A percentile compares a stretch with the other conserved stretches of the same genome.
phyloP scores from a whole-genome alignment of 2,797 vertebrate genomes.

The Anabacerthia variegaticeps region DNA sequence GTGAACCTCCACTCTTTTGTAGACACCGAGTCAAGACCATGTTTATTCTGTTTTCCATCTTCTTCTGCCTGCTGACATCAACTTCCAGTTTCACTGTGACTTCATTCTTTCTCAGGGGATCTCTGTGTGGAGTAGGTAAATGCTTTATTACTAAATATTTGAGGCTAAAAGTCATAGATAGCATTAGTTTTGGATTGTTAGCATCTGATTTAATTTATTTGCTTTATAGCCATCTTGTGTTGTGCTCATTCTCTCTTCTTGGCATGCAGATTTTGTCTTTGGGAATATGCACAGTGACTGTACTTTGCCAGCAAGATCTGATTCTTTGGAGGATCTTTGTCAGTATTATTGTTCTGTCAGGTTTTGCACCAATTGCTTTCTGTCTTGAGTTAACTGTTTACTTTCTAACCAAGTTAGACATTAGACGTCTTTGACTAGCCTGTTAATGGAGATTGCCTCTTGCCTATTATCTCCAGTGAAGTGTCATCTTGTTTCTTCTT shows the following conservation, averaged over 20 bases:
- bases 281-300: not conserved
- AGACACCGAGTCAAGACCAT: not conserved
- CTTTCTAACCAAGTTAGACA: not conserved
- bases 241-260: not conserved
- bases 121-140: not conserved
- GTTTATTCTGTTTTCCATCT: not conserved
- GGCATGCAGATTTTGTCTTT: not conserved
- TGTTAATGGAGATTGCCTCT: not conserved
- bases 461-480: not conserved
- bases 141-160: not conserved
- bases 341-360: not conserved
- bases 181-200: not conserved
- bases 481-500: not conserved
- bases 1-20: not conserved
- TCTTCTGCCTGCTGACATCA: not conserved
- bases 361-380: not conserved
- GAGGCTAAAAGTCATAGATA: not conserved
- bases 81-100: not conserved
- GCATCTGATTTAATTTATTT: not conserved
- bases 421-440: not conserved
- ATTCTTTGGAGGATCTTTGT: not conserved
- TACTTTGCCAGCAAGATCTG: not conserved
- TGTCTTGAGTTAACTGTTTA: not conserved
- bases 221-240: not conserved
- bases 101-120: not conserved